These are phyloP conservation scores for Orius insidiosus DNA, from an alignment of 1,140 invertebrate genomes.

Conservation along the genomic window DNA sequence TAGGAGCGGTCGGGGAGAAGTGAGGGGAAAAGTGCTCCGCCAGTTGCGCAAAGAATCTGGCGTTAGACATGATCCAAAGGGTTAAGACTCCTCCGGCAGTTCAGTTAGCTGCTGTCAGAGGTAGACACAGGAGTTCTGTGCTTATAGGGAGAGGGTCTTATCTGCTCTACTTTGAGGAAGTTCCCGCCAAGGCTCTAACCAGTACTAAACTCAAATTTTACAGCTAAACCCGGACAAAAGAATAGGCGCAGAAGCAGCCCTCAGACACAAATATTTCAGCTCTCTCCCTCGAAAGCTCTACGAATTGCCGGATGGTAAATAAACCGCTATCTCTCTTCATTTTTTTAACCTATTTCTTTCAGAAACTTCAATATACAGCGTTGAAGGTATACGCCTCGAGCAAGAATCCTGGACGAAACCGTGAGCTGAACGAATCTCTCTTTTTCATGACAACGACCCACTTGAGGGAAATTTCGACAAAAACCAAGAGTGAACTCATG, in stretches of 20 bases:
- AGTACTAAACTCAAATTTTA: constrained; percentile 15
- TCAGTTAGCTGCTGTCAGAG: too few species aligned
- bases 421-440: constrained; percentile 26
- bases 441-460: constrained; percentile 12
- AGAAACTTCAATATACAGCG: constrained; percentile 85
- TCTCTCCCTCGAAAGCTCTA: constrained; percentile 74
- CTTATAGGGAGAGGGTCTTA: too few species aligned
- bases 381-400: constrained; percentile 65
- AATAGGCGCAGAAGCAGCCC: constrained; percentile 71
- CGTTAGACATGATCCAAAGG: too few species aligned
- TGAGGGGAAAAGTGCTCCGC: too few species aligned
- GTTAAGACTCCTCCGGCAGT: too few species aligned
- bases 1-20: too few species aligned
- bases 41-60: too few species aligned
- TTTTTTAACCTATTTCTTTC: constrained; percentile 26
- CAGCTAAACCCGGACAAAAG: constrained; percentile 74
- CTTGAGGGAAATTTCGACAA: not conserved
- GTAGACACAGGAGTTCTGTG: too few species aligned
- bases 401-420: constrained; percentile 39
- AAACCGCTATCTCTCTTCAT: not conserved
- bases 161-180: too few species aligned
- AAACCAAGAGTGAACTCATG: not conserved
- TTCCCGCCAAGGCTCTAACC: too few species aligned
- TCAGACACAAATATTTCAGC: constrained; percentile 78
- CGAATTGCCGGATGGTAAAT: constrained; percentile 76